These are phyloP conservation scores for Pristionchus maxplancki DNA, from an alignment of 2,888 invertebrate genomes.

Conservation along the genomic window DNA sequence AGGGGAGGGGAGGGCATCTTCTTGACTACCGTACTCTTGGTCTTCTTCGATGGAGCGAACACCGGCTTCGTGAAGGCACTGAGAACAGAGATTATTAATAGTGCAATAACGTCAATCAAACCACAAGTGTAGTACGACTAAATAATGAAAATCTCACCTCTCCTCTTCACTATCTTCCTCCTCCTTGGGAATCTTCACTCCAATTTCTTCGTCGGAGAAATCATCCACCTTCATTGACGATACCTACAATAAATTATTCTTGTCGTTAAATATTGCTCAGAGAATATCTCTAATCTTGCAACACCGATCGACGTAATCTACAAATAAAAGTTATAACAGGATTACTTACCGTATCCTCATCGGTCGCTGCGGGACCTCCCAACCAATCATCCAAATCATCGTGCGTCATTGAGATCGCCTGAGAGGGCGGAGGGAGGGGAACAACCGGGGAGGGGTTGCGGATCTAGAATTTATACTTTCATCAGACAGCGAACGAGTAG, in stretches of 20 bases:
- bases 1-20: not conserved
- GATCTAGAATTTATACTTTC: not conserved
- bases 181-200: constrained; percentile 51
- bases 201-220: constrained; percentile 57
- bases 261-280: not conserved
- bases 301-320: not conserved
- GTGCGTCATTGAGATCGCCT: constrained; percentile 29
- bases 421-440: constrained; percentile 21
- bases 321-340: not conserved
- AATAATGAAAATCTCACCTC: not conserved
- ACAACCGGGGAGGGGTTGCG: constrained; percentile 9
- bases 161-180: constrained; percentile 30
- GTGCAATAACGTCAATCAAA: too few relatives aligned
- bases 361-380: constrained; percentile 10
- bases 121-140: not conserved
- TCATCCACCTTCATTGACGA: not conserved
- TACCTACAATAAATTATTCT: not conserved
- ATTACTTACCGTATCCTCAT: constrained; percentile 12
- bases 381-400: constrained; percentile 48
- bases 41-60: not conserved
- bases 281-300: not conserved
- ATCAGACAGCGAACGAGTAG: too few relatives aligned
- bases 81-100: not conserved
- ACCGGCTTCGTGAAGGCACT: not conserved
- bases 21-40: not conserved